A percentile compares a stretch with the other conserved stretches of the same genome.
Conservation (phyloP, 2,888 invertebrate genomes). For the Empis livida region DNA sequence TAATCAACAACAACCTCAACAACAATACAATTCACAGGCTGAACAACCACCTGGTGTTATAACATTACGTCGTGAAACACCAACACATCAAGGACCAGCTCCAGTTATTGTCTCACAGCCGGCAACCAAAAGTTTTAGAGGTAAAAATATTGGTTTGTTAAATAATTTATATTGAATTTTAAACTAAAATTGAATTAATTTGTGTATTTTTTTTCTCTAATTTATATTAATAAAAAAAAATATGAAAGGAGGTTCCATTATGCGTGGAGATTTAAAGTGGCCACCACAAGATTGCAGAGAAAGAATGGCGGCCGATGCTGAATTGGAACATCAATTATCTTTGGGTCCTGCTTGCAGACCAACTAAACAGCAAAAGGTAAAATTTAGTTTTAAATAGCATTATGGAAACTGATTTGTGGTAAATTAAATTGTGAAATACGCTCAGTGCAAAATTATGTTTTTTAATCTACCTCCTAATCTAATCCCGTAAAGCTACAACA, state of each 20-base stretch:
- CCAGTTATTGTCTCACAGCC: conserved; percentile 70
- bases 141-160: conserved; percentile 29
- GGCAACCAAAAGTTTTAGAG: conserved; percentile 57
- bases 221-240: too few species aligned
- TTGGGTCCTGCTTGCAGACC: conserved; percentile 65
- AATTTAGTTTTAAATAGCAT: too few species aligned
- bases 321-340: conserved; percentile 54
- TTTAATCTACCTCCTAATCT: too few species aligned
- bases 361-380: conserved; percentile 44
- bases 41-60: conserved; percentile 34
- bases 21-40: conserved; percentile 18
- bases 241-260: conserved; percentile 64
- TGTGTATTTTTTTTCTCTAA: too few species aligned
- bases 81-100: conserved; percentile 60
- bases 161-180: neutral
- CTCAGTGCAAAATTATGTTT: too few species aligned
- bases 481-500: too few species aligned
- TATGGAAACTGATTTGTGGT: too few species aligned
- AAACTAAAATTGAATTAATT: neutral
- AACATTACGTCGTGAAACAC: conserved; percentile 53
- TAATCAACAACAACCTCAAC: conserved; percentile 18
- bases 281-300: conserved; percentile 67
- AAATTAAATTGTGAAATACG: too few species aligned
- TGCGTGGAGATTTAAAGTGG: conserved; percentile 82
- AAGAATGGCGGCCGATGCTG: conserved; percentile 60